Percentiles rank a stretch among this genome's conserved stretches.
Evolutionary conservation across 2,797 vertebrate genomes (phyloP).

Genomic region (Cheirogaleus major): DNA sequence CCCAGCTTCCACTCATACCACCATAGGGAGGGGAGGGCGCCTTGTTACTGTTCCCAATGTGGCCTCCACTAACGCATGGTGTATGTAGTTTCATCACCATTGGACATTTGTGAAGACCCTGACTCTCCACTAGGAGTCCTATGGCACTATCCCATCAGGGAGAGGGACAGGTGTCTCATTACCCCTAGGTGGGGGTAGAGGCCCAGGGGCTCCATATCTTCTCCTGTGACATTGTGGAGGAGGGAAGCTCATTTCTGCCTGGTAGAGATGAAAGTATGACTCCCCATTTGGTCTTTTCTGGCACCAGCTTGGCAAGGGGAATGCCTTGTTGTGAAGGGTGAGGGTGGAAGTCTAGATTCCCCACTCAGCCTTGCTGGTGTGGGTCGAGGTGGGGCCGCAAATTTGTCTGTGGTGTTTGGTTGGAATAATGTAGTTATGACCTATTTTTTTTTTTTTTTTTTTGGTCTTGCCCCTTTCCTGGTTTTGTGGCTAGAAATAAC

Average conservation of each 20-base stretch:
- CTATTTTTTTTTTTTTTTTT: background rate
- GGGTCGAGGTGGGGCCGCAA: background rate
- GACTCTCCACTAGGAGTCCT: background rate
- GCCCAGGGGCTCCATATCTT: background rate
- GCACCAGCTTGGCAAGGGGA: background rate
- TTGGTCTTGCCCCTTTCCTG: background rate
- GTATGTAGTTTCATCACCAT: background rate
- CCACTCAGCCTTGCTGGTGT: background rate
- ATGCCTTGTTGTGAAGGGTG: background rate
- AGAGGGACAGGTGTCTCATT: background rate
- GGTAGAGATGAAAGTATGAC: background rate
- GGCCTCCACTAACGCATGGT: background rate
- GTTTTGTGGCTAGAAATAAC: background rate
- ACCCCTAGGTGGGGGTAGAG: background rate
- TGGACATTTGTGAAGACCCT: background rate
- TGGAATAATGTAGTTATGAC: background rate
- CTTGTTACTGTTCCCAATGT: background rate
- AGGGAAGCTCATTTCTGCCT: background rate
- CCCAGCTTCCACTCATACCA: background rate
- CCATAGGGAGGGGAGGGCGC: background rate
- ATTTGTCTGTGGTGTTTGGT: background rate
- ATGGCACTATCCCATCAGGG: background rate
- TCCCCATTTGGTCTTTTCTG: background rate
- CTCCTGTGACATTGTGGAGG: background rate
- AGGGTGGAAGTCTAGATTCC: background rate